Percentiles rank a stretch among this genome's conserved stretches.
Evolutionary conservation across 2,797 vertebrate genomes (phyloP).

Genomic region (Scolopax rusticola): DNA sequence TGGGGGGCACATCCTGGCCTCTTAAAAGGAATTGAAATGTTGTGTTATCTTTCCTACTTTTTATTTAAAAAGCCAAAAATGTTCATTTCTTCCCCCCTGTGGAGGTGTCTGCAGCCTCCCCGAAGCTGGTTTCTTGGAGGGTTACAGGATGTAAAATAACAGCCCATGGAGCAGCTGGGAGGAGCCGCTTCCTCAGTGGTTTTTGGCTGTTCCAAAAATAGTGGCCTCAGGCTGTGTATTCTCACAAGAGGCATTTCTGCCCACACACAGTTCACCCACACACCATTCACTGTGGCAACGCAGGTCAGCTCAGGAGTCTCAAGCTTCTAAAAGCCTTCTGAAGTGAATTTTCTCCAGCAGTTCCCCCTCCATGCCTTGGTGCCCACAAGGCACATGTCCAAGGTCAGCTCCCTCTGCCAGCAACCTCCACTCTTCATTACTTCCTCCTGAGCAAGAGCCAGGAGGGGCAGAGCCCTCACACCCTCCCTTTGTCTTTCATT

Average conservation of each 20-base stretch:
- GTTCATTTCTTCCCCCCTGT: not conserved
- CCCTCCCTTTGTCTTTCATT: not conserved
- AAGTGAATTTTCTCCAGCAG: not conserved
- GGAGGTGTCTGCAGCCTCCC: not conserved
- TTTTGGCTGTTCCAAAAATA: slow-evolving; percentile 23
- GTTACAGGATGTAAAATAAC: not conserved
- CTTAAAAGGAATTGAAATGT: not conserved
- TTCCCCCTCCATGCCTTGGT: not conserved
- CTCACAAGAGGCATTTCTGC: not conserved
- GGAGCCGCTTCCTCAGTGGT: not conserved
- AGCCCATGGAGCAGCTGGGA: not conserved
- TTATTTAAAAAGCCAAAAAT: not conserved
- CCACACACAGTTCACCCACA: not conserved
- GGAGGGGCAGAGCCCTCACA: not conserved
- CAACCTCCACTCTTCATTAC: not conserved
- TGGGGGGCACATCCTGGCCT: not conserved
- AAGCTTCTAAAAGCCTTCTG: not conserved
- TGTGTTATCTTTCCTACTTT: not conserved
- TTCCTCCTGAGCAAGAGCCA: not conserved
- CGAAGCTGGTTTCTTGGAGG: not conserved
- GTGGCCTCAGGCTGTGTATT: not conserved
- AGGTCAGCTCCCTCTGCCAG: not conserved
- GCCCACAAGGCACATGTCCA: fast-evolving
- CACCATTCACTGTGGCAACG: not conserved
- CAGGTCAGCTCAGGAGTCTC: not conserved